Evolutionary conservation across 35 echinoderm and acorn worm genomes (phyloP).

Genomic region (Patiria miniata): DNA sequence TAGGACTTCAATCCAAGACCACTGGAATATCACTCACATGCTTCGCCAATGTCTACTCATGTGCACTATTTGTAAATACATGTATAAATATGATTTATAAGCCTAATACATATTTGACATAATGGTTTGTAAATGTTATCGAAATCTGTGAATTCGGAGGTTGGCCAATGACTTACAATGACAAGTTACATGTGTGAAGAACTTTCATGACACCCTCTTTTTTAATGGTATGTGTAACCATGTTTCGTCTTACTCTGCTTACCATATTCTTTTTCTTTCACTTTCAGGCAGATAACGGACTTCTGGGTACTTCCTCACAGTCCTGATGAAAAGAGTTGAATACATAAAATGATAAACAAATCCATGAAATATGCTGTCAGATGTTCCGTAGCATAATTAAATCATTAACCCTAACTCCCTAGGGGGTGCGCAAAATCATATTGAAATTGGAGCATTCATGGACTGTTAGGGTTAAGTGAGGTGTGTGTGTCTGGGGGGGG

Average conservation of each 20-base stretch:
- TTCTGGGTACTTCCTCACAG: constrained; percentile 81
- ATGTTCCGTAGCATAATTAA: too few species aligned
- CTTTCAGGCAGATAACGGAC: constrained; percentile 87
- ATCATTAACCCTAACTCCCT: too few species aligned
- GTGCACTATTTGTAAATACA: neutral
- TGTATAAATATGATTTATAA: neutral
- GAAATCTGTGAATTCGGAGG: neutral
- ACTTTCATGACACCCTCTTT: neutral
- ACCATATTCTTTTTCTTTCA: constrained; percentile 86
- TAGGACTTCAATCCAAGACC: neutral
- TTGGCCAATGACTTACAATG: neutral
- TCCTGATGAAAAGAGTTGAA: constrained; percentile 35
- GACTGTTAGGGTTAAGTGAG: too few species aligned
- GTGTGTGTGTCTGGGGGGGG: too few species aligned
- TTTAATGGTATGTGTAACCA: neutral
- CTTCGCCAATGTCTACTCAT: neutral
- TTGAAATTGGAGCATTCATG: too few species aligned
- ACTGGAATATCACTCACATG: neutral
- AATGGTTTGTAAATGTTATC: neutral
- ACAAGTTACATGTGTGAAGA: neutral
- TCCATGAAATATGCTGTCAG: too few species aligned
- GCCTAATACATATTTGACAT: neutral
- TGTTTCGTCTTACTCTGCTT: neutral
- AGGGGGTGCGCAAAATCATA: too few species aligned
- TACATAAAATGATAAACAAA: neutral